Evolutionary conservation across 1,140 invertebrate species (phyloP).

Genomic region (Leptestheria dahalacensis): DNA sequence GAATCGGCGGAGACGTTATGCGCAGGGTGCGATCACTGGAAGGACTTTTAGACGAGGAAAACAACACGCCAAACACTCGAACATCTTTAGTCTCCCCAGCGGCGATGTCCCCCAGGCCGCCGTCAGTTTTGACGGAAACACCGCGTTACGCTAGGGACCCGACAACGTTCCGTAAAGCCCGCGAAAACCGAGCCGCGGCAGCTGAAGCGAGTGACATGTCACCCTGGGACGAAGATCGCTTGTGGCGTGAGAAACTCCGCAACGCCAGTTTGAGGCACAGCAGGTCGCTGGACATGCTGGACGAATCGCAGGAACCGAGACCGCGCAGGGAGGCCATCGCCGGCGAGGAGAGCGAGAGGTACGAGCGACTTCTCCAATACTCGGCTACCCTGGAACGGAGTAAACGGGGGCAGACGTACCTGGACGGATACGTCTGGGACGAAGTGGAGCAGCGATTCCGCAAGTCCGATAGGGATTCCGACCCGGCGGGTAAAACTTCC

Average conservation of each 20-base stretch:
- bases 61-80: conserved; percentile 17
- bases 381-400: conserved; percentile 23
- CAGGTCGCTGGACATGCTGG: conserved; percentile 28
- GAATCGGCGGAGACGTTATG: not conserved
- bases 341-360: conserved; percentile 22
- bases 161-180: conserved; percentile 1
- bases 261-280: conserved; percentile 62
- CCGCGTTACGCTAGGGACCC: conserved; percentile 9
- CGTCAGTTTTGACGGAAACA: not conserved
- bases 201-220: conserved; percentile 37
- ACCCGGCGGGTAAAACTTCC: not conserved
- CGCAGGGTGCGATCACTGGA: conserved; percentile 41
- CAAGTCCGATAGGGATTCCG: conserved; percentile 6
- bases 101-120: conserved; percentile 7
- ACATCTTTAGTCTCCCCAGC: not conserved
- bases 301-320: conserved; percentile 16
- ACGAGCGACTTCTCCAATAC: conserved; percentile 28
- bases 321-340: not conserved
- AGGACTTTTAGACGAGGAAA: conserved; percentile 41
- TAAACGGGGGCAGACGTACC: conserved; percentile 23
- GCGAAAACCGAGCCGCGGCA: conserved; percentile 10
- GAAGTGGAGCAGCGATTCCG: conserved; percentile 28
- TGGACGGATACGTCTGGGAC: conserved; percentile 33
- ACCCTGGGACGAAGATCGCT: conserved; percentile 61
- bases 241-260: conserved; percentile 62